Base-by-base conservation (phyloP, 1,140 invertebrate genomes). In the Acyrthosiphon pisum region DNA sequence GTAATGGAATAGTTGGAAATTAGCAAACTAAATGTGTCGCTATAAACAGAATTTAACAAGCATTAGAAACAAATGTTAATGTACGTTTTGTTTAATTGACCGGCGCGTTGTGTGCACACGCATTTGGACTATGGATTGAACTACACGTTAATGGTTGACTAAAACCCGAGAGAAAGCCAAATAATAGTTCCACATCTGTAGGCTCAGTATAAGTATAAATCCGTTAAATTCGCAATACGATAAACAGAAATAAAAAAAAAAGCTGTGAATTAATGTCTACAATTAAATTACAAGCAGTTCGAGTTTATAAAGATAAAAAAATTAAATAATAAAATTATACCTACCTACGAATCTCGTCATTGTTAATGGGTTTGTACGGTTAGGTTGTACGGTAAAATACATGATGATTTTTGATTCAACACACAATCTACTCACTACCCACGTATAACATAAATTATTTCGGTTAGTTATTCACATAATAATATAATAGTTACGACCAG, bases 51-150 rank as follows among this genome's bases (percentile, higher is more conserved):
- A 44, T 84, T 84, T 44, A 84, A 84, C 83, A 84, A 84, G 35
- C 41, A 41, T 41, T 41, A 41, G 37, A 84, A 84, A 84, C 35
- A 26, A 84, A 84, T 84, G 41, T 11, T 23, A 11, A 41, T 84
- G 83, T 84, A 84, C 37, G 23, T 41, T 84, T 35, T 50, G 30
- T 89, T 89, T 89, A 89, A 48, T 50, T 89, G 30, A 89, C 46
- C 44, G 6, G n/a, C 46, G 22, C 7, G 0, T 48, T 50, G 22
- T 89, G 46, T 35, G n/a, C n/a, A 18, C 14, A n/a, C 6, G 30
- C 60, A 76, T n/a, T 35, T 18, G 1, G n/a, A 76, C 60, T 76
- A n/a, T 18, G n/a, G n/a, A 76, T 76, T 76, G n/a, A 76, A 76
- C 60, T n/a, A 76, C 30, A 76, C n/a, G n/a, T n/a, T 76, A 76